Conservation (phyloP, 2,888 invertebrate species). For the Willowsia nigromaculata region DNA sequence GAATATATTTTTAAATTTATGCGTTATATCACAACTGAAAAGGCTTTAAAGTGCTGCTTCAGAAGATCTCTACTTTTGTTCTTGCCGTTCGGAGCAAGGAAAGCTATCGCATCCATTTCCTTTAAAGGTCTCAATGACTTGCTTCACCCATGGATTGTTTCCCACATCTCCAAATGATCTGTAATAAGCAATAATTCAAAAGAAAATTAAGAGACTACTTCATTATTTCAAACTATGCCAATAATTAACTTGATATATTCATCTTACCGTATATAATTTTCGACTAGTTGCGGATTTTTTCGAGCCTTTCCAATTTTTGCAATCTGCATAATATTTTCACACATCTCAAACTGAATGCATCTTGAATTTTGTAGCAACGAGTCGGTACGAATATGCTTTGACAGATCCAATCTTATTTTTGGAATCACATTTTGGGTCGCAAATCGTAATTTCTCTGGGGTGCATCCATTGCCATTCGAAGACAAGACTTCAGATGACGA, state of each 20-base stretch:
- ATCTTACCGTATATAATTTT: slow-evolving; percentile 40
- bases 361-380: slow-evolving; percentile 74
- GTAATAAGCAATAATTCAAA: slow-evolving; percentile 34
- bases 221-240: not conserved
- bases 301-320: not conserved
- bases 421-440: not conserved
- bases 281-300: not conserved
- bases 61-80: not conserved
- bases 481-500: not conserved
- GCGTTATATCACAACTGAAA: too few relatives aligned
- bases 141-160: slow-evolving; percentile 76
- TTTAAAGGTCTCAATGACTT: slow-evolving; percentile 76
- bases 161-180: slow-evolving; percentile 74
- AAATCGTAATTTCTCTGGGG: slow-evolving; percentile 27
- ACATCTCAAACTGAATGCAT: slow-evolving; percentile 77
- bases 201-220: not conserved
- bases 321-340: slow-evolving; percentile 70
- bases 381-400: slow-evolving; percentile 71
- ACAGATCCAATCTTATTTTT: slow-evolving; percentile 68
- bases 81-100: slow-evolving; percentile 57
- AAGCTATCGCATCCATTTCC: slow-evolving; percentile 75
- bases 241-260: not conserved
- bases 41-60: too few relatives aligned
- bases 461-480: not conserved
- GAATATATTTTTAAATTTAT: too few relatives aligned